Base-by-base conservation (phyloP, 2,888 invertebrate genomes). In the Scaptodrosophila latifasciaeformis region DNA sequence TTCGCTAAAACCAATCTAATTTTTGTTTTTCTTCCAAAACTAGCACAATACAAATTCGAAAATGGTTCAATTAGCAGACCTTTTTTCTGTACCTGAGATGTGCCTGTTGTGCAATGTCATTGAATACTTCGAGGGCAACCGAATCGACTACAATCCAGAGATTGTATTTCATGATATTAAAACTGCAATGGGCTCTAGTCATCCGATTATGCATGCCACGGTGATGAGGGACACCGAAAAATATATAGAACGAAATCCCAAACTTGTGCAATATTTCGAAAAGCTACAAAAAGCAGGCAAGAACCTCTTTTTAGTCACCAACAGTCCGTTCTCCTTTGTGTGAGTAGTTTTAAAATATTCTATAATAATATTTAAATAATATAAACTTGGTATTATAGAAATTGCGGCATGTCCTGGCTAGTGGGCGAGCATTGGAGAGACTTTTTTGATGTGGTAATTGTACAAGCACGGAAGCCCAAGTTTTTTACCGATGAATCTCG, bases 11-110 rank as follows among this genome's bases (percentile, higher is more conserved):
- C 10, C 21, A 5, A 17, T 30, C 19, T 46, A 9, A 12, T 29
- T 21, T 29, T 3, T 10, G 29, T 15, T 1, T n/a, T 43, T 5
- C 6, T 24, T 7, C 29, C 42, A n/a, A n/a, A n/a, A n/a, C n/a
- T 46, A 84, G 82, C 82, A 79, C 47, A 81, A 84, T 66, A 64
- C 72, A 10, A 83, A 83, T 60, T 72, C 90, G 1, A 92, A 92
- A 86, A 96, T 99, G 96, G 92, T 96, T 13, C 98, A 99, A 85
- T 88, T 99, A 70, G 96, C 97, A 3, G 99, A 99, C 88, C 87
- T 98, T 49, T 99, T 99, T 87, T 97, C 97, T 5, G 93, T 98
- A 39, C 98, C 99, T 21, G 97, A 98, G 89, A 96, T 97, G 92
- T 92, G 95, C 65, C 88, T 99, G 35, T 88, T 98, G 2, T 95